Base-by-base conservation (phyloP, 2,113 vertebrate species). In the Caranx ignobilis region DNA sequence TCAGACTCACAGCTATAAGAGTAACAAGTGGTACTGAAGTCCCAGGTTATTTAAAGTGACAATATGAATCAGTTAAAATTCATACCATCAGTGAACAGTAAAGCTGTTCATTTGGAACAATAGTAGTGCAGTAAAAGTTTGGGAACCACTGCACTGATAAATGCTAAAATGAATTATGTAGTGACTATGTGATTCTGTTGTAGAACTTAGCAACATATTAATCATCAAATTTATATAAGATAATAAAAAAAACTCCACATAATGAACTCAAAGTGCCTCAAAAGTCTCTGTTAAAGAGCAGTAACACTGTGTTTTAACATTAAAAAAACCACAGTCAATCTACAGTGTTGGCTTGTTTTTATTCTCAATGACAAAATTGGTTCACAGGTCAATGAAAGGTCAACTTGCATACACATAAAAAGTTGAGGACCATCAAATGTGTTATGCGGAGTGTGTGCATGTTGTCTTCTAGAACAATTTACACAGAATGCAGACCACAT, bases 311-410 rank as follows among this genome's bases (percentile, higher is more conserved):
- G 47, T 31, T 19, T 68, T 19, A 64, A 61, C 2, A 26, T 26
- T 32, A 10, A 65, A 64, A 79, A 57, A 19, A 66, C 15, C 15
- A 68, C 0, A 0, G 60, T 35, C 31, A 2, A 16, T 6, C 21
- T 70, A 79, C 76, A 84, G 82, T 88, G 82, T 88, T 88, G 83
- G 82, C 83, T 88, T 83, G 35, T 55, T 80, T 91, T 94, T 84
- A 91, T 92, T 93, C 71, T 85, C 90, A 83, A 87, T 75, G 85
- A 85, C 71, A 78, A 86, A 83, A 86, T 80, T 77, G 82, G 85
- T 79, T 91, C 81, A 89, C 84, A 89, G 84, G 81, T 87, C 81
- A 88, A 66, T 72, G 73, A 81, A 79, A 77, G 73, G 79, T 79
- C 76, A 83, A 74, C 37, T 70, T 82, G 72, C 83, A 91, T 81